These are phyloP conservation scores for Trachythela sp. DNA, from an alignment of 64 coral and sea anemone species.

Conservation along the genomic window DNA sequence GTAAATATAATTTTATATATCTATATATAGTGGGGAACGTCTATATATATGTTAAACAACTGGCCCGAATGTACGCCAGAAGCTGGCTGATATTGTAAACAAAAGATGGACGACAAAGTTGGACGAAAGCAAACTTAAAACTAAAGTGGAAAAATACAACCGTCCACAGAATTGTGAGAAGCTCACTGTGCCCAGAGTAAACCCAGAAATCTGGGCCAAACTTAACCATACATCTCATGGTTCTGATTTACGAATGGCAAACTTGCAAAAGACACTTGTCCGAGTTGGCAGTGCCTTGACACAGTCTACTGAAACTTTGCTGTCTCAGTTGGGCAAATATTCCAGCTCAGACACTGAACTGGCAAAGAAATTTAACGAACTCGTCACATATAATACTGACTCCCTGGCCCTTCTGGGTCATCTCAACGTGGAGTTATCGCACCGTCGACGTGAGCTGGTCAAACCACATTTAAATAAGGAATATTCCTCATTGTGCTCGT, in stretches of 20 bases:
- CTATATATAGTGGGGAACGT: too few species aligned
- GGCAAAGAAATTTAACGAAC: background rate
- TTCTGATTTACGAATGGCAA: background rate
- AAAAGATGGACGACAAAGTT: background rate
- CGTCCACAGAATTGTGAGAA: conserved; percentile 11
- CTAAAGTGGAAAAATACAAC: background rate
- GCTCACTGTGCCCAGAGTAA: conserved; percentile 8
- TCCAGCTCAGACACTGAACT: background rate
- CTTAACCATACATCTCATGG: conserved; percentile 20
- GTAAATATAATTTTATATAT: too few species aligned
- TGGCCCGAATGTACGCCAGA: background rate
- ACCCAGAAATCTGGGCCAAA: conserved; percentile 26
- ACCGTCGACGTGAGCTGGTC: background rate
- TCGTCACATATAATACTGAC: conserved; percentile 6
- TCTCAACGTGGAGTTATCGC: background rate
- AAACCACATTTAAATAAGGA: background rate
- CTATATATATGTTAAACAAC: too few species aligned
- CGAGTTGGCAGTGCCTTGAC: background rate
- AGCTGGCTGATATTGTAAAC: conserved; percentile 14
- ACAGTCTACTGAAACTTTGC: background rate
- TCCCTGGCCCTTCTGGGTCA: background rate
- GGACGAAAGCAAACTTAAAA: background rate
- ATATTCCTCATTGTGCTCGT: background rate
- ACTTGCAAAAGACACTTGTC: conserved; percentile 13
- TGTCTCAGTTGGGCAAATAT: background rate